Conservation (phyloP, 2,113 vertebrate species). For the Podilymbus podiceps region DNA sequence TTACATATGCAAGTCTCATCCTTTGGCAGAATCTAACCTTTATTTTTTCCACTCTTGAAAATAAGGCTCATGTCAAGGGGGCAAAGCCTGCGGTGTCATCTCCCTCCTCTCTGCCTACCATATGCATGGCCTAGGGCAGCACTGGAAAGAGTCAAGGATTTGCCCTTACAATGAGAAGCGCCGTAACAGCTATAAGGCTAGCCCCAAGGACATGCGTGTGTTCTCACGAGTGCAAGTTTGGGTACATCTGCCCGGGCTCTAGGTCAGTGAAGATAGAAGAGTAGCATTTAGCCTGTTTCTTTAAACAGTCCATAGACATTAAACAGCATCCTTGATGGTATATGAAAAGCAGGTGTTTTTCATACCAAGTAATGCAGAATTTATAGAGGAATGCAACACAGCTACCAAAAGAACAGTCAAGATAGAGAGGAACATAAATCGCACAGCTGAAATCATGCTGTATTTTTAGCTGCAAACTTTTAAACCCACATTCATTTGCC, state of each 20-base stretch:
- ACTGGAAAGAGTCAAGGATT: not conserved
- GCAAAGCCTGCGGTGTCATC: not conserved
- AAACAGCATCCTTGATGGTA: not conserved
- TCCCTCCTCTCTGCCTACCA: not conserved
- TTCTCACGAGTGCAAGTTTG: not conserved
- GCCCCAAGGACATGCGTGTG: not conserved
- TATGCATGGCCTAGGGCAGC: not conserved
- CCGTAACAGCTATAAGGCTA: not conserved
- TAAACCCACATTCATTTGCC: conserved; percentile 68
- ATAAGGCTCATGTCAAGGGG: not conserved
- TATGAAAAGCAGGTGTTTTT: not conserved
- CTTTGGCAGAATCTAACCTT: conserved; percentile 21
- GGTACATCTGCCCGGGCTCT: not conserved
- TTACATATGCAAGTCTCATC: not conserved
- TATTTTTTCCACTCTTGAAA: not conserved
- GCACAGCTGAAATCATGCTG: conserved; percentile 3
- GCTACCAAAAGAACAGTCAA: not conserved
- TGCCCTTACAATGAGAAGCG: not conserved
- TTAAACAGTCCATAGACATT: not conserved
- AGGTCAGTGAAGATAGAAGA: not conserved
- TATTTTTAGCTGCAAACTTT: conserved; percentile 64
- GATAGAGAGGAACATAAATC: not conserved
- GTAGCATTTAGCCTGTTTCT: not conserved
- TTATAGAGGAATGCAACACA: not conserved
- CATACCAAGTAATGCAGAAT: not conserved